Base-by-base conservation (phyloP, 2,797 vertebrate species). In the Bufotes viridis region DNA sequence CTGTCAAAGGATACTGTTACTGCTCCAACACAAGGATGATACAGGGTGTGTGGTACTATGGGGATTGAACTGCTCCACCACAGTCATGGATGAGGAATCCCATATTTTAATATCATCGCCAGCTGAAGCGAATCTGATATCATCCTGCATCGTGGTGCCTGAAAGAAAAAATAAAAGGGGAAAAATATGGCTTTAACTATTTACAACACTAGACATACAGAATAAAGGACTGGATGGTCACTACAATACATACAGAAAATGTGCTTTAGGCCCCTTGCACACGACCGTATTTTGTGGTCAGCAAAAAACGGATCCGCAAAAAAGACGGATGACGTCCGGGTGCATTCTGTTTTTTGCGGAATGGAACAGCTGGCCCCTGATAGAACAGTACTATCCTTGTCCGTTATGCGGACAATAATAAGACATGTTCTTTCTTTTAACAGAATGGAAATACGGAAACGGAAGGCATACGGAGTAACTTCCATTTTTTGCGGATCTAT, bases 81-180 rank as follows among this genome's bases (percentile, higher is more conserved):
- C 92, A 0, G 95, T 96, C 93, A 99, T 93, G 89, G 97, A 96
- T 51, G 93, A 94, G 0, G 95, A 95, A 92, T 99, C 97, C 98
- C 98, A 99, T 92, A 99, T 95, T 95, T 98, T 99, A 93, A 99
- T 90, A 14, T 97, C 97, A 94, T 99, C 98, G 87, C 98, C 98
- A 0, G 97, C 95, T 0, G 98, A 98, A 90, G 97, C 97, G 93
- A 99, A 94, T 85, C 96, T 96, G 74, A 93, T 92, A 86, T 94
- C 91, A 91, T 99, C 98, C 92, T 98, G 97, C 98, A 99, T 99
- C 93, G 92, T 83, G 94, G 91, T 88, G 88, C 93, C 95, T 96
- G 88, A 0, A 90, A 90, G 83, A 42, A 63, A 34, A 14, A 69
- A 69, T 6, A 69, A 42, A 26, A 7, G 13, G 1, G 60, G 29